Evolutionary conservation across 2,888 invertebrate species (phyloP), one percentile per base, ranked within the genome.

Genomic region (Nomada fucata): DNA sequence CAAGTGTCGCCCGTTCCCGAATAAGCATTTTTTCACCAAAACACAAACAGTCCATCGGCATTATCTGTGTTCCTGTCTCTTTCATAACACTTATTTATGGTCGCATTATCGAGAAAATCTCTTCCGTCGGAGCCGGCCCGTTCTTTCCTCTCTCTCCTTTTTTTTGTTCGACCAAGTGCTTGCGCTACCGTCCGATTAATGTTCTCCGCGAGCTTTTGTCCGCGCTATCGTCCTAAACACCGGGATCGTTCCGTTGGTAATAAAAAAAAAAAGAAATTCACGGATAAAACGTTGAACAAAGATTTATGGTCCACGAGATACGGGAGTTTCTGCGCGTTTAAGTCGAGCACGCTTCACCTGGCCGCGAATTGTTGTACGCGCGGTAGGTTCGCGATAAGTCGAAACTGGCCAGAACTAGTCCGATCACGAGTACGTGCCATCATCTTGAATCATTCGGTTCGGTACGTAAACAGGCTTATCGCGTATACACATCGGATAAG

Each of bases 401-500:
- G 63, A n/a, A 23, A 50, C 74, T 53, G 52, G 75, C 50, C 59
- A 29, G 53, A 75, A 75, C 75, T 72, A 67, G 74, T 23, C 42
- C 23, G 42, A 50, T 50, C 75, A 20, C 59, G 65, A 26, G 26
- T 44, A 13, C 18, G 15, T 20, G 10, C 29, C 42, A 42, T 23
- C 4, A 36, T 29, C 18, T 57, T 59, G 71, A 72, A 72, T 75
- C 68, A 55, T 59, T 36, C 11, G 26, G 36, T 36, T 36, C 44
- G n/a, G 65, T 23, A 68, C 64, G 64, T 64, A 69, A 81, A 75
- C 82, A 75, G 60, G 68, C 78, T 83, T 82, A 75, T 83, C 82
- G 23, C 20, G 23, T n/a, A 13, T 20, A 18, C 52, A 50, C 29
- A 53, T 65, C 64, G 55, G 69, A 50, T 26, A 65, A 70, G 29